A percentile compares a stretch with the other conserved stretches of the same genome.
These are phyloP conservation scores for Eulithis prunata DNA, from an alignment of 2,888 invertebrate species.

Conservation along the genomic window DNA sequence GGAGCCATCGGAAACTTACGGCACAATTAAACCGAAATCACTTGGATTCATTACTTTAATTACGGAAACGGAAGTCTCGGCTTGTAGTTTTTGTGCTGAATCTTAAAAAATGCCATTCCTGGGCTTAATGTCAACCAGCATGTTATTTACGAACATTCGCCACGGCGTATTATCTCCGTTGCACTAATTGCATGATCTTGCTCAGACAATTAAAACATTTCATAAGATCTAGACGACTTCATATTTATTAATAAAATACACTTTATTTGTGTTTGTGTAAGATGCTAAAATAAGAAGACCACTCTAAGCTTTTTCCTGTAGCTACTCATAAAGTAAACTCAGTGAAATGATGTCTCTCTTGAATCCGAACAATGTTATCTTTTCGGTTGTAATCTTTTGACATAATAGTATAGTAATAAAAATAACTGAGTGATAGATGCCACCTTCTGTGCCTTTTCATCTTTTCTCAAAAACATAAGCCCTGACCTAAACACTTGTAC, in stretches of 20 bases:
- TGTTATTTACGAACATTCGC: slow-evolving; percentile 49
- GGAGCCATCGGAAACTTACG: slow-evolving; percentile 66
- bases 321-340: slow-evolving; percentile 21
- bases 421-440: slow-evolving; percentile 12
- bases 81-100: slow-evolving; percentile 56
- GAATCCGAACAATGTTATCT: slow-evolving; percentile 8
- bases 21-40: slow-evolving; percentile 77
- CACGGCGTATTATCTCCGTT: slow-evolving; percentile 39
- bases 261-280: too few relatives aligned
- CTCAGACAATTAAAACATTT: slow-evolving; percentile 21
- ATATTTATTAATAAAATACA: neutral
- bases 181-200: slow-evolving; percentile 38
- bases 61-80: slow-evolving; percentile 77
- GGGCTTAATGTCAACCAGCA: slow-evolving; percentile 61
- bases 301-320: slow-evolving; percentile 17
- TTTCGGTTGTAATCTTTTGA: neutral
- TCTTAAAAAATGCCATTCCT: slow-evolving; percentile 60
- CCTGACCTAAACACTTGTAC: slow-evolving; percentile 48
- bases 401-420: slow-evolving; percentile 31
- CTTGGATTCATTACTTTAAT: slow-evolving; percentile 78
- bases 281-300: too few relatives aligned
- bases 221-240: neutral
- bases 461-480: slow-evolving; percentile 45
- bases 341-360: slow-evolving; percentile 14
- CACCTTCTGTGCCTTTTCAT: slow-evolving; percentile 43